A percentile compares a stretch with the other conserved stretches of the same genome.
Conservation (phyloP, 2,888 invertebrate genomes). For the Diloba caeruleocephala region DNA sequence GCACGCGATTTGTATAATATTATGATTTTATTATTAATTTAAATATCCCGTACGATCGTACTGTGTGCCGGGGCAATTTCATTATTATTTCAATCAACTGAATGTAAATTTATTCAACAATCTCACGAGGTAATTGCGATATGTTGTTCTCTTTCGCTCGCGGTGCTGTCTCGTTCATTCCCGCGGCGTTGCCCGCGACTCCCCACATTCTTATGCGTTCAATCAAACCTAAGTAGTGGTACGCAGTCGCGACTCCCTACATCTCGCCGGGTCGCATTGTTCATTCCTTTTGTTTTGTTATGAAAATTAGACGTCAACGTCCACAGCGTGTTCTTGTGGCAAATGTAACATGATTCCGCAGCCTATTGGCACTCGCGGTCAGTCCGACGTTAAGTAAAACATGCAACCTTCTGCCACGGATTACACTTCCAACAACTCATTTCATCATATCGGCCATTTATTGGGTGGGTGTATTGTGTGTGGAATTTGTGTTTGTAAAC, state of each 20-base stretch:
- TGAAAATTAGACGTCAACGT: constrained; percentile 71
- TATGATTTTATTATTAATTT: constrained; percentile 88
- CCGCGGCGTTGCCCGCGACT: constrained; percentile 67
- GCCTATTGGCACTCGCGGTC: constrained; percentile 20
- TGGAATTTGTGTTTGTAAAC: no score
- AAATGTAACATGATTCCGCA: constrained; percentile 47
- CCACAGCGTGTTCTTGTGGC: constrained; percentile 54
- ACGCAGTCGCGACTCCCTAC: constrained; percentile 62
- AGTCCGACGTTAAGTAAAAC: constrained; percentile 13
- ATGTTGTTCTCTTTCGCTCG: constrained; percentile 66
- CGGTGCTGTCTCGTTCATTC: constrained; percentile 60
- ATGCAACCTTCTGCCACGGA: background rate
- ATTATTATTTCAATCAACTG: constrained; percentile 89
- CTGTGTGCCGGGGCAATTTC: constrained; percentile 87
- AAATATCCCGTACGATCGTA: constrained; percentile 85
- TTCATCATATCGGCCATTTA: no score
- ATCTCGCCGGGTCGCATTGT: constrained; percentile 71
- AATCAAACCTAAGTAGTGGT: constrained; percentile 82
- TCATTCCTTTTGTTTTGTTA: constrained; percentile 77
- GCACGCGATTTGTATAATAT: constrained; percentile 84
- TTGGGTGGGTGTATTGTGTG: no score
- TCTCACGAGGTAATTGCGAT: constrained; percentile 89
- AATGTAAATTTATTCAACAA: constrained; percentile 90
- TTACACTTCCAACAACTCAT: no score
- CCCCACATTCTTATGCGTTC: constrained; percentile 87